Base-by-base conservation (phyloP, 2,888 invertebrate genomes). In the Plutella xylostella region DNA sequence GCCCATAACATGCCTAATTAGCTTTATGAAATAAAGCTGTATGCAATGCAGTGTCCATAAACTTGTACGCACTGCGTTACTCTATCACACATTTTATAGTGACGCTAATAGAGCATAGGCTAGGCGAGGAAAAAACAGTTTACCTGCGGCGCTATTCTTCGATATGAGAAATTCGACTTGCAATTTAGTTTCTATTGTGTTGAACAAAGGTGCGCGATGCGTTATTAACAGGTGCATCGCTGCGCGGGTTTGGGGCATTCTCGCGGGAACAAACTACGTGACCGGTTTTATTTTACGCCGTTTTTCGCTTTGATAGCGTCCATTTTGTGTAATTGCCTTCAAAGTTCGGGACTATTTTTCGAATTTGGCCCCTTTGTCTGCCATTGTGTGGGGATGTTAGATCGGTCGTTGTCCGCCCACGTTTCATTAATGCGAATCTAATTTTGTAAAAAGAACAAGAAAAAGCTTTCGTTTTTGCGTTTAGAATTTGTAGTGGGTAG, bases 201-300 rank as follows among this genome's bases (percentile, higher is more conserved):
- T 59, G 63, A 73, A 78, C 79, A 77, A 80, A 80, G 69, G 74
- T 65, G 68, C 65, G 61, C 65, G 68, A 73, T 77, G 76, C 77
- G 69, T 76, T 79, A 72, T 79, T 79, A 79, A 77, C 77, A 80
- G 79, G 78, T 82, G 82, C 77, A 78, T 73, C 67, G 72, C 58
- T 66, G 65, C 62, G 61, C 63, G 70, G 71, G 63, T 73, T 77
- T 65, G 64, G 63, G 46, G 45, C 22, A 38, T 44, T 59, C 57
- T 53, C 48, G 55, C 54, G 61, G 57, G 52, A 54, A 61, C 17
- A 41, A 35, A 30, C 15, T 69, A 75, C 74, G 77, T 78, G 77
- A 76, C 73, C 65, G 66, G 68, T 74, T 76, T 70, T 69, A 72
- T 77, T 74, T 72, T 65, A 72, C 68, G 71, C 72, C 59, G 22